phyloP scores from a whole-genome alignment of 2,797 vertebrate species.

The Muscicapa striata region DNA sequence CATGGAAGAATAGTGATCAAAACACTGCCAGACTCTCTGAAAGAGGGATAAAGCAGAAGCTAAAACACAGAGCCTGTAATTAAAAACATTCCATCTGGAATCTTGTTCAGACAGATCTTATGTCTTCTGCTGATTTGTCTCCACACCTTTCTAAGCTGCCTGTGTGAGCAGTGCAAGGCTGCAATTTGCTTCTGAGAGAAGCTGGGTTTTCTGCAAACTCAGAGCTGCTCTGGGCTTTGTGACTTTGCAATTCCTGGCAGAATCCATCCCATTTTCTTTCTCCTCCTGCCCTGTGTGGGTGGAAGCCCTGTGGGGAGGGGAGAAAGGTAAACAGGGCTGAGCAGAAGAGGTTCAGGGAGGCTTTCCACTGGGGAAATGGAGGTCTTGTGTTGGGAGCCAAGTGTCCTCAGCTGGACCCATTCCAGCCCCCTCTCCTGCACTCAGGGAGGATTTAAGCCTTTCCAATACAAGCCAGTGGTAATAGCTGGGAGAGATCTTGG shows the following conservation, averaged over 20 bases:
- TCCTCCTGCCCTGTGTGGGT: not conserved
- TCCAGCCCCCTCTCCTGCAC: not conserved
- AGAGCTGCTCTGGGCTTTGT: not conserved
- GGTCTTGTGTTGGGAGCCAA: not conserved
- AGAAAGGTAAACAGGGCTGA: constrained; percentile 11
- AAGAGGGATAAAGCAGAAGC: not conserved
- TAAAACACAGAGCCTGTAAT: not conserved
- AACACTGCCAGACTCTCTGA: not conserved
- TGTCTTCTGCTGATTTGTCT: not conserved
- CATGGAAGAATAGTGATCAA: not conserved
- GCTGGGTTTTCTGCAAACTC: not conserved
- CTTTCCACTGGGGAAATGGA: not conserved
- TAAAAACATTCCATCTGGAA: not conserved
- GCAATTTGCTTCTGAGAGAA: not conserved
- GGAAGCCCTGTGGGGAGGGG: not conserved
- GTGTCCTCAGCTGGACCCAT: not conserved
- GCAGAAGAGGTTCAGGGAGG: not conserved
- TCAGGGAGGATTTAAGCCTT: not conserved
- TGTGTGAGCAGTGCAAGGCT: not conserved
- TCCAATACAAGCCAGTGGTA: not conserved
- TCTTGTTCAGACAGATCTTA: not conserved
- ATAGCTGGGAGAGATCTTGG: constrained; percentile 4
- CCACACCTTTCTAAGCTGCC: not conserved
- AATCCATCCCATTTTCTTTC: not conserved
- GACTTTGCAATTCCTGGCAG: not conserved